Conservation (phyloP, 2,797 vertebrate genomes). For the Pristis pectinata region DNA sequence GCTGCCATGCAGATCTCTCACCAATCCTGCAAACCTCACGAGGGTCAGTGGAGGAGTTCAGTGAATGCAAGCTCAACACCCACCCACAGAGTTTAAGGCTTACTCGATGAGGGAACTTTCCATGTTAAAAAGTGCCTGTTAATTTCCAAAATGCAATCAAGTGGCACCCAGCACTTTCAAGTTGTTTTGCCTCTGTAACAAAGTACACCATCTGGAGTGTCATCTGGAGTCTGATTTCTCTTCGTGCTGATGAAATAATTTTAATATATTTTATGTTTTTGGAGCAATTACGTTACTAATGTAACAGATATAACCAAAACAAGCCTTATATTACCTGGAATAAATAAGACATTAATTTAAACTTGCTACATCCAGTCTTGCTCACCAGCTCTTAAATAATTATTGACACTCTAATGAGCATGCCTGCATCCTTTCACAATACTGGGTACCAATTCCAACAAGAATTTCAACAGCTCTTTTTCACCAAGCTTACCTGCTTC, state of each 20-base stretch:
- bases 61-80: background rate
- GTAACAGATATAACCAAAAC: background rate
- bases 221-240: background rate
- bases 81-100: too few species aligned
- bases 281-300: background rate
- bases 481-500: background rate
- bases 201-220: background rate
- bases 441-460: background rate
- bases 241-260: background rate
- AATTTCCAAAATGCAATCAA: background rate
- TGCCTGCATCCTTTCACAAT: background rate
- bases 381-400: background rate
- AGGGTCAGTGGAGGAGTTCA: background rate
- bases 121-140: background rate
- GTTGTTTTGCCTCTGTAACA: background rate
- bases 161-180: background rate
- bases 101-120: background rate
- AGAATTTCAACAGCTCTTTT: background rate
- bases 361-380: background rate
- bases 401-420: background rate
- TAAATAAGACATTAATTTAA: background rate
- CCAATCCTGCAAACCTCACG: too few species aligned
- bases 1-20: too few species aligned
- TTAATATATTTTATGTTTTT: background rate
- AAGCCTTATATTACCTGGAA: too few species aligned